Percentiles rank a stretch among this genome's conserved stretches.
These are phyloP conservation scores for Alces alces DNA, from an alignment of 2,113 vertebrate genomes.

Conservation along the genomic window DNA sequence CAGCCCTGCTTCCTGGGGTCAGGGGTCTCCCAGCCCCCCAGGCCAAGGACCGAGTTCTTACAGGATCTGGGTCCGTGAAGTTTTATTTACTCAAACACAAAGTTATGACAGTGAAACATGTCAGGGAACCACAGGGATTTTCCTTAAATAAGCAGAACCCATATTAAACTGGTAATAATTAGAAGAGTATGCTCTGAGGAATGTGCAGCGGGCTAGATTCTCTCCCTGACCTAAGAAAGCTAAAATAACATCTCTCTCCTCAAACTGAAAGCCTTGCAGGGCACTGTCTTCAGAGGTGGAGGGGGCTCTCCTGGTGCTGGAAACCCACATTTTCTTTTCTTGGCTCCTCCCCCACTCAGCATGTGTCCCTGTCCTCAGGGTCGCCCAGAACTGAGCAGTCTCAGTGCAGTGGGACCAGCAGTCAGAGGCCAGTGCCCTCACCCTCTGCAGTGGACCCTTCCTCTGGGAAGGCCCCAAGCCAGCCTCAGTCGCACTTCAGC, in stretches of 20 bases:
- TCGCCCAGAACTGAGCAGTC: accelerated
- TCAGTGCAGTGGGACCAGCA: not conserved
- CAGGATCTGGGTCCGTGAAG: not conserved
- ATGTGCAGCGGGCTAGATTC: conserved; percentile 7
- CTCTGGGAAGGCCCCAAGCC: not conserved
- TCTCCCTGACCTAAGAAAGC: not conserved
- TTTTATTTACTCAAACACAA: not conserved
- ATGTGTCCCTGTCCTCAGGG: not conserved
- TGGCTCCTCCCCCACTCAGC: not conserved
- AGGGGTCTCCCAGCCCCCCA: not conserved
- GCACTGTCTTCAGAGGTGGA: not conserved
- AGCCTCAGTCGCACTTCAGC: accelerated
- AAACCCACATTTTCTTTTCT: not conserved
- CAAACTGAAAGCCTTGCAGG: not conserved
- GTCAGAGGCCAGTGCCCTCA: accelerated
- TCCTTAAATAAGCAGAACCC: conserved; percentile 34
- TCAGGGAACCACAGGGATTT: conserved; percentile 32
- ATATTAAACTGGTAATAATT: conserved; percentile 39
- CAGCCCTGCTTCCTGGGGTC: accelerated
- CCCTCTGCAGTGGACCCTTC: not conserved
- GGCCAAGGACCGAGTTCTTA: not conserved
- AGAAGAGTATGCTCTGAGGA: conserved; percentile 33
- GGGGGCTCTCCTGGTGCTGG: too few species aligned
- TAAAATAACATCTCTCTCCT: not conserved
- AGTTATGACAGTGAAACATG: not conserved